Evolutionary conservation across 1,140 invertebrate species (phyloP).

Genomic region (Drosophila pruinosa): DNA sequence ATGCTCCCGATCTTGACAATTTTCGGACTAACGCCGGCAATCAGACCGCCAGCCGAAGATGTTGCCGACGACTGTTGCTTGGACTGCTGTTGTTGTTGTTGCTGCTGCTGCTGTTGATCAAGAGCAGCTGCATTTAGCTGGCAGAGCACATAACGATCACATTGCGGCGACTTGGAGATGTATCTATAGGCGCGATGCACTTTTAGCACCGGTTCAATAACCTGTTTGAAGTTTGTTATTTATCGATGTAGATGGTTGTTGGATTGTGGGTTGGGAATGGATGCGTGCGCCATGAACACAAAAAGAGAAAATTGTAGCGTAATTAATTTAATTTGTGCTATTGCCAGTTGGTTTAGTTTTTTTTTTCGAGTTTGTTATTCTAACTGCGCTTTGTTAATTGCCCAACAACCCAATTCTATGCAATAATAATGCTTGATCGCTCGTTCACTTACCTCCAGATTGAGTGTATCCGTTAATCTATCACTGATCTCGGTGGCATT

Average conservation of each 20-base stretch:
- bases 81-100: conserved; percentile 48
- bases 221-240: conserved; percentile 68
- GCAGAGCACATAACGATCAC: conserved; percentile 90
- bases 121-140: conserved; percentile 87
- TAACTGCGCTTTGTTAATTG: conserved; percentile 30
- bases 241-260: conserved; percentile 28
- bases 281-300: conserved; percentile 38
- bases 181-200: conserved; percentile 90
- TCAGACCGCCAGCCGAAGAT: conserved; percentile 58
- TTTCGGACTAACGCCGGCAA: conserved; percentile 85
- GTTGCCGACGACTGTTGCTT: conserved; percentile 44
- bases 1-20: conserved; percentile 90
- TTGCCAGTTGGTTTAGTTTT: conserved; percentile 13
- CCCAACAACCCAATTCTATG: conserved; percentile 31
- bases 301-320: conserved; percentile 61
- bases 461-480: conserved; percentile 89
- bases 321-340: conserved; percentile 73
- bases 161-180: conserved; percentile 87
- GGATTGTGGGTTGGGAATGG: conserved; percentile 34
- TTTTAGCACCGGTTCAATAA: conserved; percentile 90
- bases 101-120: conserved; percentile 66
- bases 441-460: conserved; percentile 86
- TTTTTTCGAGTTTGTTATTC: background rate
- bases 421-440: background rate
- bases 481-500: conserved; percentile 88